Conservation (phyloP, 2,888 invertebrate species). For the Clivina fossor region DNA sequence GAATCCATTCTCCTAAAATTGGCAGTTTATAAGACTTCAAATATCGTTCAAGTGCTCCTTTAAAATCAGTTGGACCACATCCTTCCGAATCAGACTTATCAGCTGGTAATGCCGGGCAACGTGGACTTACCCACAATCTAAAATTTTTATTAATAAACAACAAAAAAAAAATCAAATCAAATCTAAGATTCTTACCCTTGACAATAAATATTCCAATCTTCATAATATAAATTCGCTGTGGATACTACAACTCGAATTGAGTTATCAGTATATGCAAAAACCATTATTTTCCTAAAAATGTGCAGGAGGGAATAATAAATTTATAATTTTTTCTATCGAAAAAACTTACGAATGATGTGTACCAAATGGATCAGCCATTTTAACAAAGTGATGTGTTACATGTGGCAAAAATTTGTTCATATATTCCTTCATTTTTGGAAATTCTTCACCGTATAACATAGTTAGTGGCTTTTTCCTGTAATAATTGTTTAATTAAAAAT, state of each 20-base stretch:
- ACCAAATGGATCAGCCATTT: slow-evolving; percentile 77
- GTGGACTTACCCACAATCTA: slow-evolving; percentile 88
- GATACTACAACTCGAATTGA: slow-evolving; percentile 84
- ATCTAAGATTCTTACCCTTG: slow-evolving; percentile 68
- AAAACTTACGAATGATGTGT: slow-evolving; percentile 82
- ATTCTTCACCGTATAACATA: slow-evolving; percentile 76
- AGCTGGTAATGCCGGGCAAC: slow-evolving; percentile 66
- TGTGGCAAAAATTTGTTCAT: slow-evolving; percentile 61
- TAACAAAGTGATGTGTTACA: slow-evolving; percentile 67
- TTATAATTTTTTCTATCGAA: no score
- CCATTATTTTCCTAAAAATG: slow-evolving; percentile 73
- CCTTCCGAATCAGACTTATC: slow-evolving; percentile 60
- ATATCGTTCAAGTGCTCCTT: slow-evolving; percentile 74
- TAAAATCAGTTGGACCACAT: slow-evolving; percentile 84
- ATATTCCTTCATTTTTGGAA: slow-evolving; percentile 52
- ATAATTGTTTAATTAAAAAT: slow-evolving; percentile 38
- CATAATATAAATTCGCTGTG: slow-evolving; percentile 87
- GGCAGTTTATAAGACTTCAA: slow-evolving; percentile 71
- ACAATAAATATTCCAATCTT: slow-evolving; percentile 93
- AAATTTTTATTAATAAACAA: slow-evolving; percentile 29
- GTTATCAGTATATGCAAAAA: slow-evolving; percentile 78
- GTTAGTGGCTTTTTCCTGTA: slow-evolving; percentile 69
- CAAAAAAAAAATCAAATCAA: slow-evolving; percentile 13
- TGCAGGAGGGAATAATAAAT: slow-evolving; percentile 5
- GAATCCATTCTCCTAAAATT: slow-evolving; percentile 71